Evolutionary conservation across 2,888 invertebrate species (phyloP), one percentile per base, ranked within the genome.

Genomic region (Patella caerulea): DNA sequence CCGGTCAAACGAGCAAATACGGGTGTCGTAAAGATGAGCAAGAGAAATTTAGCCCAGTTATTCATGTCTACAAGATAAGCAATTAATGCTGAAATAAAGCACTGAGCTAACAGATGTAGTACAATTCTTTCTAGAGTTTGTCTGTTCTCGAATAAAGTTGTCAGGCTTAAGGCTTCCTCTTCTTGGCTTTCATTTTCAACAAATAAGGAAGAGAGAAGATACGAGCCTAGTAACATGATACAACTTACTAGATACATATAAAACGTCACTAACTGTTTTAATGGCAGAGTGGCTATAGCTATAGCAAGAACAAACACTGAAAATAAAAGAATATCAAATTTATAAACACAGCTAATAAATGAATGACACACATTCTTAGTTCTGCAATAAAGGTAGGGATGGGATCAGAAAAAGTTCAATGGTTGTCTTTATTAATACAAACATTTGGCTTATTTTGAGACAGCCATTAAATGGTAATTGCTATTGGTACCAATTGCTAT

Each of bases 211-310:
- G 93, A 93, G 78, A 93, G 88, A 79, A 92, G 88, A 82, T 93
- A 92, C 12, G 92, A 91, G 24, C 89, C 87, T 2, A 90, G 89
- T 65, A 93, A 88, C 2, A 93, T 86, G 53, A 90, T 87, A 12
- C 91, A 88, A 81, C 92, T 91, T 65, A 93, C 86, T 54, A 92
- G 87, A 86, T 93, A 93, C 87, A 92, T 92, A 88, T 93, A 93
- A 73, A 93, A 88, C 19, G 89, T 89, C 53, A 93, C 91, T 55
- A 93, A 89, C 78, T 91, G 90, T 76, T 89, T 88, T 53, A 93
- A 84, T 1, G 93, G 93, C 45, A 93, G 88, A 2, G 93, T 86
- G 53, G 93, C 89, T 76, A 93, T 87, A 65, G 93, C 87, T 14
- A 92, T 83, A 24, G 92, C 92, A 81, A 93, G 88, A 75, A 92